Conservation (phyloP, 2,797 vertebrate genomes). For the Carduelis carduelis region DNA sequence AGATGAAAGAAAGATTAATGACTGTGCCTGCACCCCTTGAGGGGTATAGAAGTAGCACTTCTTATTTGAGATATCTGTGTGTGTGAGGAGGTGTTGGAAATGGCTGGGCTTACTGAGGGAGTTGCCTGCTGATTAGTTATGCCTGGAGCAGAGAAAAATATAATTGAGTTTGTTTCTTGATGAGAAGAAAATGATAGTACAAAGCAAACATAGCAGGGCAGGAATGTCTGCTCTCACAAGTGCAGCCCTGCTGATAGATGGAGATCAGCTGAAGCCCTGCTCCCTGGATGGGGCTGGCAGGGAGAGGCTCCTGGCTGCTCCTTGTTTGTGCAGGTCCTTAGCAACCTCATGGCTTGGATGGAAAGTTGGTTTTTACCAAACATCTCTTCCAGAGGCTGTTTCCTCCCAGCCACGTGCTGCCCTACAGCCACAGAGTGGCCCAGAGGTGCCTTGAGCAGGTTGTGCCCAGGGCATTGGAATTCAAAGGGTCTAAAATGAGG, state of each 20-base stretch:
- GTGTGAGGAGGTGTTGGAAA: neutral
- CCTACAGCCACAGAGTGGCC: neutral
- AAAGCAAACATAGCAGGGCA: neutral
- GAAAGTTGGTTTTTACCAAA: neutral
- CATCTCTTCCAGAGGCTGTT: neutral
- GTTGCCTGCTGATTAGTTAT: neutral
- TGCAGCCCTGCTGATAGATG: accelerated
- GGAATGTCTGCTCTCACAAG: neutral
- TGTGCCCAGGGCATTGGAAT: neutral
- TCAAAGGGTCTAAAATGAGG: neutral
- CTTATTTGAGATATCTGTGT: neutral
- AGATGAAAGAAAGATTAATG: slow-evolving; percentile 65
- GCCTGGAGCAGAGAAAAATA: slow-evolving; percentile 16
- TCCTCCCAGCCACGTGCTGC: neutral
- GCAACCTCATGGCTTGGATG: neutral
- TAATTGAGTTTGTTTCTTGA: slow-evolving; percentile 54
- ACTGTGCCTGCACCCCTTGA: slow-evolving; percentile 5
- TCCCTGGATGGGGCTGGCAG: neutral
- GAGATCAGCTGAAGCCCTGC: neutral
- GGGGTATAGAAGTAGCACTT: slow-evolving; percentile 4
- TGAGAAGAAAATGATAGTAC: neutral
- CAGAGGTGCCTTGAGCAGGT: accelerated
- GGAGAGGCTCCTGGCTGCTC: accelerated
- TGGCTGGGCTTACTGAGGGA: slow-evolving; percentile 15
- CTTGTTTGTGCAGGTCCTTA: accelerated